Percentiles rank a stretch among this genome's conserved stretches.
Conservation (phyloP, 2,113 vertebrate species). For the Motacilla alba region DNA sequence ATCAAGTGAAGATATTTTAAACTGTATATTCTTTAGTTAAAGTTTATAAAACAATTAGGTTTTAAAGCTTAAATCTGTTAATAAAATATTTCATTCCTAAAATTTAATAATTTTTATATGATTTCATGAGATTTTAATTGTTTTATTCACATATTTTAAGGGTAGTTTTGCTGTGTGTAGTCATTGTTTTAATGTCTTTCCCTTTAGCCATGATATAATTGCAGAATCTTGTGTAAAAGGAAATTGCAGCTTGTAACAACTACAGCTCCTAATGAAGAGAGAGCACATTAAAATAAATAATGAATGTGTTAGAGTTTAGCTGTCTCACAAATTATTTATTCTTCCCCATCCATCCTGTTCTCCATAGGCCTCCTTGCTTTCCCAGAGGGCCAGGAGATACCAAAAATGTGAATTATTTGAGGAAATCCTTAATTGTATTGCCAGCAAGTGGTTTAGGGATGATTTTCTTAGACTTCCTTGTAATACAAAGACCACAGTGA, state of each 20-base stretch:
- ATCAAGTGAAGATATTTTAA: background rate
- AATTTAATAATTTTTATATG: fast-evolving
- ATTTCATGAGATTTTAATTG: background rate
- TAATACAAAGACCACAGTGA: background rate
- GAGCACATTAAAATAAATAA: background rate
- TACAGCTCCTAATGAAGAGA: background rate
- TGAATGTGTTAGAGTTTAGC: background rate
- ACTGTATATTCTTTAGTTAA: background rate
- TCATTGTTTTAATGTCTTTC: background rate
- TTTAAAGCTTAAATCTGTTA: background rate
- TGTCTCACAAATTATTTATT: background rate
- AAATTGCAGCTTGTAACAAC: background rate
- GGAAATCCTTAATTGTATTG: background rate
- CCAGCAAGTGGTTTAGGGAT: background rate
- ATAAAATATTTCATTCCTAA: background rate
- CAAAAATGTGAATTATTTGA: background rate
- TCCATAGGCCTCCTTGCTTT: background rate
- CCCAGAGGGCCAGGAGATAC: background rate
- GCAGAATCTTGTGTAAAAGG: background rate
- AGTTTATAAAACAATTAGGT: background rate
- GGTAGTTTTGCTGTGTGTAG: background rate
- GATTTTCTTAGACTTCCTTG: background rate
- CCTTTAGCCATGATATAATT: background rate
- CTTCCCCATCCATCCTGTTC: background rate
- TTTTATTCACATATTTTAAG: background rate